Evolutionary conservation across 2,888 invertebrate species (phyloP).

Genomic region (Yponomeuta cagnagella): DNA sequence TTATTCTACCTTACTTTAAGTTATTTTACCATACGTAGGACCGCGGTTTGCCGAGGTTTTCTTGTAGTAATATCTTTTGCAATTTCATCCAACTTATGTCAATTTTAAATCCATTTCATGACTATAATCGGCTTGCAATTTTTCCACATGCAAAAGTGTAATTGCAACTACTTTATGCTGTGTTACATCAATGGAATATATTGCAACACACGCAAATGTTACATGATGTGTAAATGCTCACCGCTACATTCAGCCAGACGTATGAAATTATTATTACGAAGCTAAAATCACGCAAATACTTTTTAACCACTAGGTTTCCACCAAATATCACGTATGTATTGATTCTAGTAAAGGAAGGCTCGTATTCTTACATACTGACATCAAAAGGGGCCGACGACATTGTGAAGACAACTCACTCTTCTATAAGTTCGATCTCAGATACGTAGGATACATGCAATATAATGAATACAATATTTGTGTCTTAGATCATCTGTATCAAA

Average conservation of each 20-base stretch:
- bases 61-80: not conserved
- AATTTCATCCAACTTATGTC: not conserved
- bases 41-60: not conserved
- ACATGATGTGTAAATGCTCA: not conserved
- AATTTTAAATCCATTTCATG: not conserved
- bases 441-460: too few species aligned
- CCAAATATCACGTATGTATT: not conserved
- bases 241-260: not conserved
- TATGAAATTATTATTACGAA: not conserved
- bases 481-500: too few species aligned
- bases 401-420: too few species aligned
- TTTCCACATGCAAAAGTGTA: not conserved
- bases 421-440: too few species aligned
- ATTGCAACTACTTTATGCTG: not conserved
- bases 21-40: not conserved
- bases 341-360: too few species aligned
- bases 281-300: not conserved
- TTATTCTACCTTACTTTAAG: too few species aligned
- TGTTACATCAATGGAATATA: not conserved
- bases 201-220: not conserved
- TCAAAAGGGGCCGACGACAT: too few species aligned
- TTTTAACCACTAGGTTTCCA: not conserved
- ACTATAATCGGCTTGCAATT: not conserved
- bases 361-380: too few species aligned
- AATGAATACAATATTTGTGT: too few species aligned